Percentiles rank a stretch among this genome's conserved stretches.
phyloP scores from a whole-genome alignment of 2,888 invertebrate species.

The Mimachlamys varia region DNA sequence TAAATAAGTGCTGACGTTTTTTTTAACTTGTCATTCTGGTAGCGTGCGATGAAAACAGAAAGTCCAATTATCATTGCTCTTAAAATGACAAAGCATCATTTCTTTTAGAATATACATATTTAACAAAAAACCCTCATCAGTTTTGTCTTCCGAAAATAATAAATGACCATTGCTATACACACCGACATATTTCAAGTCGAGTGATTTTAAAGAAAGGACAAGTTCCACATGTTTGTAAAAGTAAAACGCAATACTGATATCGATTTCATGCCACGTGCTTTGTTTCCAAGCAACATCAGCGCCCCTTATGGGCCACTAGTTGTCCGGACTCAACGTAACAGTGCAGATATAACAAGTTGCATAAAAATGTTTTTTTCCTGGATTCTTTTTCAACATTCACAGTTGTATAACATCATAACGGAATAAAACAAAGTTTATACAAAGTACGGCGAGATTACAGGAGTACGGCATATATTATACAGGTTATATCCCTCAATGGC shows the following conservation, averaged over 20 bases:
- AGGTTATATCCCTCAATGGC: neutral
- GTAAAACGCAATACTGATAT: neutral
- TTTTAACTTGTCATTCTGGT: too few species aligned
- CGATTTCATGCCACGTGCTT: neutral
- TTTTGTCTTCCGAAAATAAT: neutral
- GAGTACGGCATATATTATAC: neutral
- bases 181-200: neutral
- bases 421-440: neutral
- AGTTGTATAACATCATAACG: neutral
- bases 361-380: neutral
- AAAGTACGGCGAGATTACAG: neutral
- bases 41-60: too few species aligned
- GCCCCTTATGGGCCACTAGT: neutral
- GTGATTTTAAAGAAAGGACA: too few species aligned
- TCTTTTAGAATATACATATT: neutral
- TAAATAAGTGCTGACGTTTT: too few species aligned
- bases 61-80: too few species aligned
- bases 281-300: neutral
- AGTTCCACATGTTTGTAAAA: too few species aligned
- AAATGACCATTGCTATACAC: neutral
- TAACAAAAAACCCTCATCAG: neutral
- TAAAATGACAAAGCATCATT: too few species aligned
- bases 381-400: neutral
- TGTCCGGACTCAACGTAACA: neutral
- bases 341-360: neutral